Evolutionary conservation across 2,113 vertebrate genomes (phyloP), one percentile per base, ranked within the genome.

Genomic region (Myotis yumanensis): DNA sequence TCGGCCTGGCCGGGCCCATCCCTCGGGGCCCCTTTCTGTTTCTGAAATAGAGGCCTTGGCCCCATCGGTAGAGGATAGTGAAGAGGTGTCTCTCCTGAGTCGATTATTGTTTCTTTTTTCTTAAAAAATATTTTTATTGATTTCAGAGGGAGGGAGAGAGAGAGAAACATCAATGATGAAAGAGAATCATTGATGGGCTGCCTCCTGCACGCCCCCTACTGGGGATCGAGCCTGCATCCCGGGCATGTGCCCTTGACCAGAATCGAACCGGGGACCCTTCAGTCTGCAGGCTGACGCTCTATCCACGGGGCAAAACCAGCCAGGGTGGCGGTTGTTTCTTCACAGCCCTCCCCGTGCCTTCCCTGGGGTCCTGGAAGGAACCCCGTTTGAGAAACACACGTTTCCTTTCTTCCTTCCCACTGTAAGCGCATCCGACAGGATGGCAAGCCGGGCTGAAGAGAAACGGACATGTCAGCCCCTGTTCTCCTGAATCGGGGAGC

Each of bases 311-410:
- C 25, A 10, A 62, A 4, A 62, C 59, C 59, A 62, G 59, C 59
- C 59, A 28, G 25, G 59, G 59, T 4, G 10, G 25, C 59, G 11
- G 59, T 62, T 62, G 10, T 57, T 69, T 54, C 43, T 81, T 86
- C 16, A 23, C 8, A 18, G 20, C 62, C 37, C 22, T 59, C 69
- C 10, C 23, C 1, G 5, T 52, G 37, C 40, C 54, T 59, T 28
- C 75, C 57, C 37, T 79, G 76, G 16, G 16, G 62, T 80, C 86
- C 69, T 66, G 51, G 68, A 79, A 86, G 90, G 81, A 82, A 30
- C 7, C 57, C 11, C 6, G 0, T 4, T n/a, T 76, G 66, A 89
- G 93, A 96, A 37, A 64, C 12, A 18, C 12, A 2, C 2, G 2
- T 77, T 51, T 81, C 43, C 69, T 37, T 12, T 81, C 51, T 80